These are phyloP conservation scores for Xestia rhomboidea DNA, from an alignment of 2,888 invertebrate genomes.

Conservation along the genomic window DNA sequence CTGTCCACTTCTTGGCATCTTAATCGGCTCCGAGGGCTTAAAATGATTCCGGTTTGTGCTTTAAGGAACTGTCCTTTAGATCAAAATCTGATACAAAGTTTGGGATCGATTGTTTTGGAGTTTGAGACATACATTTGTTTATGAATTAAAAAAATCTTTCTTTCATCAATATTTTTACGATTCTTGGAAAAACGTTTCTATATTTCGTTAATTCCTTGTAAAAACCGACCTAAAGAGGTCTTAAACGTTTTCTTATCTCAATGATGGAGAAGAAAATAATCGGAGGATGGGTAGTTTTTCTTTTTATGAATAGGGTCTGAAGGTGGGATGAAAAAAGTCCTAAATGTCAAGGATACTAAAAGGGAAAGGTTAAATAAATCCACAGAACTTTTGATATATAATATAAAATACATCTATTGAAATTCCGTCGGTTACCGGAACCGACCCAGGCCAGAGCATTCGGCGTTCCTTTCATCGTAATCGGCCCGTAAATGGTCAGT, in stretches of 20 bases:
- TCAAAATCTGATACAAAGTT: slow-evolving; percentile 40
- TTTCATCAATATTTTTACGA: no score
- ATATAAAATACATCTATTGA: slow-evolving; percentile 34
- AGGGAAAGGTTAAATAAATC: slow-evolving; percentile 39
- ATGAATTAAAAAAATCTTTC: not conserved
- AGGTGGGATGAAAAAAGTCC: slow-evolving; percentile 17
- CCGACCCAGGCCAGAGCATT: slow-evolving; percentile 28
- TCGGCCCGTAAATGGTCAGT: slow-evolving; percentile 10
- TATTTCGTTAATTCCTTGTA: no score
- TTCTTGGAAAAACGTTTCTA: no score
- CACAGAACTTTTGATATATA: slow-evolving; percentile 16
- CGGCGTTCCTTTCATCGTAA: slow-evolving; percentile 22
- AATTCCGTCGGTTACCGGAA: slow-evolving; percentile 35
- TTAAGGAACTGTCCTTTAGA: slow-evolving; percentile 53
- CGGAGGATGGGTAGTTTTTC: slow-evolving; percentile 8
- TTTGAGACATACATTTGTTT: not conserved
- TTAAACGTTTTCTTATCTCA: not conserved
- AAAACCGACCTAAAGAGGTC: no score
- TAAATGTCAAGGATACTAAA: slow-evolving; percentile 47
- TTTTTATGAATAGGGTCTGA: slow-evolving; percentile 26
- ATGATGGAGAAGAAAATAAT: slow-evolving; percentile 19
- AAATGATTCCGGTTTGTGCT: slow-evolving; percentile 64
- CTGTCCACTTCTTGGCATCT: slow-evolving; percentile 75
- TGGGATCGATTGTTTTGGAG: not conserved
- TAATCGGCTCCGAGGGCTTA: slow-evolving; percentile 70